Evolutionary conservation across 2,113 vertebrate species (phyloP).

Genomic region (Leucosticte australis): DNA sequence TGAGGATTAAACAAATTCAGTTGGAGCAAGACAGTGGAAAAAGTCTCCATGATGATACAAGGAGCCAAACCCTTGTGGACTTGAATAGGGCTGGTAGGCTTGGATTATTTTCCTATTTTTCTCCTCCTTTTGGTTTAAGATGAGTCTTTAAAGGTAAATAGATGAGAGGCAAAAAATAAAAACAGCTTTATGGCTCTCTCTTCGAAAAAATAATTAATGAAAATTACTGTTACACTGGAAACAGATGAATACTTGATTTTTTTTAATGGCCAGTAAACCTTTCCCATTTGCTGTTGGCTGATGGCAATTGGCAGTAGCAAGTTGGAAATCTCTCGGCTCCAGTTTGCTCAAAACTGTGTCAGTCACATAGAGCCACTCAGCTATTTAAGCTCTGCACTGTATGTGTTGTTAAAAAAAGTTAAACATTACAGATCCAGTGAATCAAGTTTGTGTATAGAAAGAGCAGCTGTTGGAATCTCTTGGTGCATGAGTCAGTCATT

Average conservation of each 20-base stretch:
- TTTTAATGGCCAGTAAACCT: background rate
- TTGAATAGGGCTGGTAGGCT: constrained; percentile 92
- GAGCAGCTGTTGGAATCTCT: constrained; percentile 4
- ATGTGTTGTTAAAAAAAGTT: background rate
- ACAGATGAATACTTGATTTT: background rate
- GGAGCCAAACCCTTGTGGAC: constrained; percentile 88
- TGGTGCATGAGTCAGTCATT: background rate
- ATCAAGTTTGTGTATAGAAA: background rate
- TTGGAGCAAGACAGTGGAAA: constrained; percentile 98
- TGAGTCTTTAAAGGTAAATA: background rate
- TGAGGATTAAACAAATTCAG: constrained; percentile 92
- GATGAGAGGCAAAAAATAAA: background rate
- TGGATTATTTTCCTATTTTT: background rate
- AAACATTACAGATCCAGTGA: background rate
- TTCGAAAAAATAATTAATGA: background rate
- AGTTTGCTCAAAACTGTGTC: background rate
- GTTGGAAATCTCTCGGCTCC: background rate
- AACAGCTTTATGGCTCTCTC: background rate
- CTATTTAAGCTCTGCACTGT: background rate
- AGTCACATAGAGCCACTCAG: background rate
- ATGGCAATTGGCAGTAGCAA: background rate
- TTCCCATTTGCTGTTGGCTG: background rate
- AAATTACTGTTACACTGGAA: background rate
- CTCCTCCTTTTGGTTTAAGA: background rate
- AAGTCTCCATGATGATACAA: constrained; percentile 88